A percentile compares a stretch with the other conserved stretches of the same genome.
phyloP scores from a whole-genome alignment of 2,888 invertebrate genomes.

The Ligdia adustata region DNA sequence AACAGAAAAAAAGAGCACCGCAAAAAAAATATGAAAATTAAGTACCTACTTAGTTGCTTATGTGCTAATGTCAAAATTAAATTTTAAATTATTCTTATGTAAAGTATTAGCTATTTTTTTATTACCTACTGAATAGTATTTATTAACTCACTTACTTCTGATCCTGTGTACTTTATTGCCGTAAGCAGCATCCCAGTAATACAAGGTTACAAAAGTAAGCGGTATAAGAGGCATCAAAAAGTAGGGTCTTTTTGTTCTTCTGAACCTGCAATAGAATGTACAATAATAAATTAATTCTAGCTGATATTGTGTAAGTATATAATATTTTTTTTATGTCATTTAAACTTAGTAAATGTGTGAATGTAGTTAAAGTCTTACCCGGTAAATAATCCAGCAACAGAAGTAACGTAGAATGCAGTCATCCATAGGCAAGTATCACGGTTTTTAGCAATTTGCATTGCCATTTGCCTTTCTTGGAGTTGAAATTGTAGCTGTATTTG shows the following conservation, averaged over 20 bases:
- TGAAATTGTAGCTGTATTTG: constrained; percentile 92
- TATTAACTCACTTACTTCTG: constrained; percentile 81
- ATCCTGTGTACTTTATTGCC: constrained; percentile 91
- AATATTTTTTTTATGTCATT: too few relatives aligned
- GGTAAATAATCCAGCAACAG: constrained; percentile 78
- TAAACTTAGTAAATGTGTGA: too few relatives aligned
- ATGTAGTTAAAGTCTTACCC: too few relatives aligned
- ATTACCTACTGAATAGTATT: too few relatives aligned
- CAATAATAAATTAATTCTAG: constrained; percentile 4
- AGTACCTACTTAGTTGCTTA: too few relatives aligned
- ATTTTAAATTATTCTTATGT: too few relatives aligned
- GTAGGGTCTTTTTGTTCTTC: constrained; percentile 84
- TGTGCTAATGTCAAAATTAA: too few relatives aligned
- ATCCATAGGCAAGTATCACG: constrained; percentile 90
- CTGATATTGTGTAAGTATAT: too few relatives aligned
- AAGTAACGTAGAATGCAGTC: constrained; percentile 86
- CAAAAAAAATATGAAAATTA: too few relatives aligned
- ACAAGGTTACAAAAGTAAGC: constrained; percentile 87
- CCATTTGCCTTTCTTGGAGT: constrained; percentile 89
- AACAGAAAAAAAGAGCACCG: too few relatives aligned
- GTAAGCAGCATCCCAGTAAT: constrained; percentile 90
- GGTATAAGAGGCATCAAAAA: constrained; percentile 88
- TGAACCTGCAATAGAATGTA: constrained; percentile 70
- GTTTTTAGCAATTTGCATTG: constrained; percentile 87
- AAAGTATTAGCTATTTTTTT: too few relatives aligned